Evolutionary conservation across 2,888 invertebrate species (phyloP), one percentile per base, ranked within the genome.

Genomic region (Tetragnatha montana): DNA sequence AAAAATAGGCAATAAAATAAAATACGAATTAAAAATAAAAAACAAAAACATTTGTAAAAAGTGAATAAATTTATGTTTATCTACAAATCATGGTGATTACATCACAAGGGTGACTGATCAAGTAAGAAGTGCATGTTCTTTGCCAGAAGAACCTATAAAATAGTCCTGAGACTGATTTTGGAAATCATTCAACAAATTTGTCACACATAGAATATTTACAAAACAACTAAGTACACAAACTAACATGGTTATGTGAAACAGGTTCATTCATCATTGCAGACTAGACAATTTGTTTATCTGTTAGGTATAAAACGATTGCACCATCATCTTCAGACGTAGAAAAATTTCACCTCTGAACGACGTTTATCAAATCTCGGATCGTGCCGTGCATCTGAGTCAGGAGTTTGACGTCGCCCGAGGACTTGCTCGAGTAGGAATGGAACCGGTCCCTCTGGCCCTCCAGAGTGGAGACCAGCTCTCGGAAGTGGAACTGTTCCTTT

Each of bases 401-500:
- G 92, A 95, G 95, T 92, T 95, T 95, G 92, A 95, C 95, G 92
- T 95, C 95, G 93, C 96, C 96, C 82, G 95, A 95, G 82, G 96
- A 96, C 6, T 96, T 96, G 74, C 90, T 90, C 21, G 90, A 90
- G 51, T 81, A 89, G 7, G 89, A 90, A 10, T 83, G 83, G 91
- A 96, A 93, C 92, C 95, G 95, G 91, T 95, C 94, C 51, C 95
- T 96, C 93, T 96, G 96, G 10, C 94, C 94, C 93, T 96, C 96
- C 83, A 96, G 94, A 76, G 96, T 95, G 7, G 95, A 95, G 51
- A 96, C 94, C 91, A 96, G 93, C 93, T 96, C 96, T 73, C 97
- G 95, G 93, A 97, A 96, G 92, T 97, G 96, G 94, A 98, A 97
- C 93, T 97, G 96, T 85, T 96, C 96, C 93, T 97, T 97, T 47